phyloP scores from a whole-genome alignment of 1,140 invertebrate species.

The Steinernema feltiae region DNA sequence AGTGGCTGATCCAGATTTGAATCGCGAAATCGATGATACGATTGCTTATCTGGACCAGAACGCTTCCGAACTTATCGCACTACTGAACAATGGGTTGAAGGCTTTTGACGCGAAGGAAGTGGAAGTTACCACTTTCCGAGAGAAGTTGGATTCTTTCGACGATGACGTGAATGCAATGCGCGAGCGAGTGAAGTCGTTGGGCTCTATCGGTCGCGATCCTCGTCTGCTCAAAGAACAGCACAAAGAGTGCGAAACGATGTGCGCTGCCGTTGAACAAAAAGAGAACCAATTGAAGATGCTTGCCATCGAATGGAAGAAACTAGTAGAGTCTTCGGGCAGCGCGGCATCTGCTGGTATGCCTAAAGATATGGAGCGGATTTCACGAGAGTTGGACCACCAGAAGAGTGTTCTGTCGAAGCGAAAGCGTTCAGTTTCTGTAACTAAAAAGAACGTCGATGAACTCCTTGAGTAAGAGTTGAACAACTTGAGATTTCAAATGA shows the following conservation, averaged over 20 bases:
- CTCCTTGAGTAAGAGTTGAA: conserved; percentile 17
- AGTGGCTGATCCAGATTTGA: not conserved
- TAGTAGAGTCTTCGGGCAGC: not conserved
- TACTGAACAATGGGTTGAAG: not conserved
- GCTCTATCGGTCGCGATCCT: not conserved
- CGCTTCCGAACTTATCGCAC: not conserved
- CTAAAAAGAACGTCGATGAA: conserved; percentile 18
- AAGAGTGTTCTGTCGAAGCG: not conserved
- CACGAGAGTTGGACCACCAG: conserved; percentile 18
- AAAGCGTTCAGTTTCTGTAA: conserved; percentile 9
- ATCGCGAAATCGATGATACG: not conserved
- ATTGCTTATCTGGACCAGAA: not conserved
- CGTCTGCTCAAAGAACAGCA: not conserved
- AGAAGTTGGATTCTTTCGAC: not conserved
- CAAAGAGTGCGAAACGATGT: not conserved
- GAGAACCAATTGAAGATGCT: conserved; percentile 19
- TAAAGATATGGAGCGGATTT: conserved; percentile 26
- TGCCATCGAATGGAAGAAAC: conserved; percentile 19
- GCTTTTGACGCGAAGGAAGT: not conserved
- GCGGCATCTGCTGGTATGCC: not conserved
- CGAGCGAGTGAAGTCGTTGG: conserved; percentile 6
- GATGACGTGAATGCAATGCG: not conserved
- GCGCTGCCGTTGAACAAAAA: not conserved
- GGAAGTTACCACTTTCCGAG: not conserved
- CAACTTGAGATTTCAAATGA: conserved; percentile 16